A percentile compares a stretch with the other conserved stretches of the same genome.
phyloP scores from a whole-genome alignment of 2,888 invertebrate genomes.

The Panorpa germanica region DNA sequence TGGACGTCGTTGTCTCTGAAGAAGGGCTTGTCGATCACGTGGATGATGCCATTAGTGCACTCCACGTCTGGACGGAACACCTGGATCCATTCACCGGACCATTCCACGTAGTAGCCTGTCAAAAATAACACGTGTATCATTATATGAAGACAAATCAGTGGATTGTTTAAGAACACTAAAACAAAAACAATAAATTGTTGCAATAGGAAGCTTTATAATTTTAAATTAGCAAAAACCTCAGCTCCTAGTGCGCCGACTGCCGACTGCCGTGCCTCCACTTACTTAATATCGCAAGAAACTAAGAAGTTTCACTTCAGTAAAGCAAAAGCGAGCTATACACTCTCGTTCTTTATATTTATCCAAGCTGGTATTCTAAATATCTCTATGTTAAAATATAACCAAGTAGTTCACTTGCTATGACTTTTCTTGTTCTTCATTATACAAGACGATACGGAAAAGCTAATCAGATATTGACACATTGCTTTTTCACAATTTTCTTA shows the following conservation, averaged over 20 bases:
- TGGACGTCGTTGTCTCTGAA: conserved; percentile 66
- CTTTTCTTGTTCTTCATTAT: neutral
- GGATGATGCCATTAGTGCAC: conserved; percentile 90
- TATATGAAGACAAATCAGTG: conserved; percentile 9
- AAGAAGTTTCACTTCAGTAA: no score
- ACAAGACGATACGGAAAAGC: neutral
- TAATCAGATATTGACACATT: conserved; percentile 2
- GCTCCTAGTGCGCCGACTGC: no score
- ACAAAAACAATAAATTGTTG: conserved; percentile 1
- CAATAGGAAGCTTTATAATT: neutral
- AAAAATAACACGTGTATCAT: conserved; percentile 15
- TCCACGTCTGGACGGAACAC: conserved; percentile 84
- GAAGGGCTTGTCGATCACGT: conserved; percentile 80
- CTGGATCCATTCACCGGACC: conserved; percentile 68
- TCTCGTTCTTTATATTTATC: no score
- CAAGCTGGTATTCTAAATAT: no score
- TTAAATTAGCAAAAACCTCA: no score
- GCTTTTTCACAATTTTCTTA: neutral
- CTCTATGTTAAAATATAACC: no score
- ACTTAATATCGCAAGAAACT: no score
- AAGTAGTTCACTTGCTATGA: neutral
- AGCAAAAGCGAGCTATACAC: no score
- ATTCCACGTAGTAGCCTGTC: conserved; percentile 66
- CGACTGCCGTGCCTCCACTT: no score
- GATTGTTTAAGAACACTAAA: conserved; percentile 1